Percentiles rank a stretch among this genome's conserved stretches.
These are phyloP conservation scores for Zaprionus obscuricornis DNA, from an alignment of 2,888 invertebrate species.

Conservation along the genomic window DNA sequence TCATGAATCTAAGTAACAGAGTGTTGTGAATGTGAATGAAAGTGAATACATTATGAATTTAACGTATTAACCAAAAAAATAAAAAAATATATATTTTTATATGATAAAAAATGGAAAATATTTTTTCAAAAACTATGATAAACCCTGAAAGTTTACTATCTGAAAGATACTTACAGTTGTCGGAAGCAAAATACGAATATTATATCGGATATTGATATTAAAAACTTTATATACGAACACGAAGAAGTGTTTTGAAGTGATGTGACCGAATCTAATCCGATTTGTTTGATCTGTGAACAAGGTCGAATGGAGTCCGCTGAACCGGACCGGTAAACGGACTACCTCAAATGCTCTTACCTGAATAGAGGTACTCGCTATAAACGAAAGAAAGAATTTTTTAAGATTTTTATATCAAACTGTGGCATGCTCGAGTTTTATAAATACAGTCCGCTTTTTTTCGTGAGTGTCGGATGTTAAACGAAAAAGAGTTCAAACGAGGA, in stretches of 20 bases:
- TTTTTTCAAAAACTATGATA: neutral
- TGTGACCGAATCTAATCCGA: constrained; percentile 47
- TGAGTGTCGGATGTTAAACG: too few species aligned
- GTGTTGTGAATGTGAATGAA: constrained; percentile 28
- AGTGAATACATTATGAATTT: constrained; percentile 16
- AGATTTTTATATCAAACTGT: too few species aligned
- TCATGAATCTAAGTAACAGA: constrained; percentile 8
- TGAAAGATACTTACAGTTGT: neutral
- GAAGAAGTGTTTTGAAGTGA: constrained; percentile 24
- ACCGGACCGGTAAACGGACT: constrained; percentile 40
- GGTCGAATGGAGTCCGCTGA: constrained; percentile 54
- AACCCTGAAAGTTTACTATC: neutral
- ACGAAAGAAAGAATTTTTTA: too few species aligned
- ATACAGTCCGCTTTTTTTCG: too few species aligned
- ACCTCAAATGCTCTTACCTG: constrained; percentile 27
- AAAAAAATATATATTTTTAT: too few species aligned
- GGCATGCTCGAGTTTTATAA: too few species aligned
- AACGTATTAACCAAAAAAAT: constrained; percentile 7
- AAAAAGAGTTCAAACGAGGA: constrained; percentile 3
- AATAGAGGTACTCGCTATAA: constrained; percentile 2
- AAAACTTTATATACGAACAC: constrained; percentile 4
- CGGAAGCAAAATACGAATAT: neutral
- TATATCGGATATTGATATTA: neutral
- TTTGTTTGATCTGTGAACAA: constrained; percentile 55
- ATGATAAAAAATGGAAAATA: neutral